phyloP scores from a whole-genome alignment of 2,888 invertebrate genomes.

The Philopedon plagiatum region DNA sequence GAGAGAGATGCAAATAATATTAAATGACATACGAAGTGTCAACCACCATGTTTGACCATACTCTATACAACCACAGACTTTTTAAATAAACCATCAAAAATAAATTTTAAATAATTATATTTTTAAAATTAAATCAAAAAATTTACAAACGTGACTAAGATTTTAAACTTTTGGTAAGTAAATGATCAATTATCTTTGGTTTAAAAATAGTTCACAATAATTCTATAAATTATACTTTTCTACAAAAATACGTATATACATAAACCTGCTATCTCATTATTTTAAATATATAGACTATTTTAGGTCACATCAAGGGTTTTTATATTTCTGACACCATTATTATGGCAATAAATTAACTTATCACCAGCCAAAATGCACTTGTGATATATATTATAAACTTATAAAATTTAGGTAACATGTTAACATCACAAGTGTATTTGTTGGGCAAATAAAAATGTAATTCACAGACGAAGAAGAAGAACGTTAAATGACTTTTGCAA shows the following conservation, averaged over 20 bases:
- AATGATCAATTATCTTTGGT: constrained; percentile 59
- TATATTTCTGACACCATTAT: neutral
- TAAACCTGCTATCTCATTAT: constrained; percentile 36
- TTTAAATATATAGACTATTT: constrained; percentile 3
- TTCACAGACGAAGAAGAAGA: too few species aligned
- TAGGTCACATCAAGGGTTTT: constrained; percentile 10
- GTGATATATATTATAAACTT: too few species aligned
- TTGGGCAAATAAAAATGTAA: too few species aligned
- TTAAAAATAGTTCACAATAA: constrained; percentile 59
- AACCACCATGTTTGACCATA: too few species aligned
- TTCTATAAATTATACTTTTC: constrained; percentile 59
- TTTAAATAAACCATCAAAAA: neutral
- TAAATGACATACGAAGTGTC: too few species aligned
- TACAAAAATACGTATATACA: constrained; percentile 65
- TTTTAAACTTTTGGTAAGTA: constrained; percentile 29
- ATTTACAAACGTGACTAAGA: neutral
- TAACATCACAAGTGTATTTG: too few species aligned
- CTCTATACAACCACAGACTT: neutral
- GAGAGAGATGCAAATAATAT: neutral
- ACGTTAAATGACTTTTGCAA: too few species aligned
- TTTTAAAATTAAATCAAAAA: neutral
- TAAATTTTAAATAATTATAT: neutral
- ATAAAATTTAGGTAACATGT: too few species aligned
- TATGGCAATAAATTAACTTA: constrained; percentile 2
- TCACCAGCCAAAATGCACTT: too few species aligned